Base-by-base conservation (phyloP, 2,888 invertebrate genomes). In the Zygaena filipendulae region DNA sequence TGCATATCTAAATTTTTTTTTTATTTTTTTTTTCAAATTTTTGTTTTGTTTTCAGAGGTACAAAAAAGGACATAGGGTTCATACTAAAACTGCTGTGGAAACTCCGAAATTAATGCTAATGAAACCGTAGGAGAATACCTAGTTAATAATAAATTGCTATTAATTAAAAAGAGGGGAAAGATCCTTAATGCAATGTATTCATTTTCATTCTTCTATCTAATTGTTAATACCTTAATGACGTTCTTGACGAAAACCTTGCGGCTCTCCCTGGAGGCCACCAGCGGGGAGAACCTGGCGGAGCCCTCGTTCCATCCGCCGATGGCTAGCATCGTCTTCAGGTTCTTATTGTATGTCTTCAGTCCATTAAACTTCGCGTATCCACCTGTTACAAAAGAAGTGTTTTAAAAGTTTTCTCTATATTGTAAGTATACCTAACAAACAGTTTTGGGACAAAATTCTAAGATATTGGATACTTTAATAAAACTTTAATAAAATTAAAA, bases 221-320 rank as follows among this genome's bases (percentile, higher is more conserved):
- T n/a, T n/a, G n/a, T n/a, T n/a, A n/a, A 16, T 52, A 92, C 95
- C 68, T 91, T 92, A 40, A 92, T 82, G 38, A 87, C 83, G 54
- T 92, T 92, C 69, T 88, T 90, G 30, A 91, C 90, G 52, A 95
- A 90, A 53, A 90, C 88, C 52, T 86, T 87, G 36, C 95, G 81
- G 37, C 88, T 81, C 19, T 89, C 90, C 2, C 86, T 56, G 44
- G 86, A 88, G 2, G 91, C 92, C 2, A 95, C 94, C 82, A 95
- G 84, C n/a, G 91, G 88, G 0, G 95, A 95, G 70, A 95, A 95
- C 29, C 84, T 59, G 9, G 88, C 83, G 1, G 94, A 95, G 9
- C 93, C 95, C 63, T 95, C 95, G 67, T 95, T 95, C 95, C 95
- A 95, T 1, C 95, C 85, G 1, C 95, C 95, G 46, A 95, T 92